Percentiles rank a stretch among this genome's conserved stretches.
Conservation (phyloP, 2,797 vertebrate species). For the Alca torda region DNA sequence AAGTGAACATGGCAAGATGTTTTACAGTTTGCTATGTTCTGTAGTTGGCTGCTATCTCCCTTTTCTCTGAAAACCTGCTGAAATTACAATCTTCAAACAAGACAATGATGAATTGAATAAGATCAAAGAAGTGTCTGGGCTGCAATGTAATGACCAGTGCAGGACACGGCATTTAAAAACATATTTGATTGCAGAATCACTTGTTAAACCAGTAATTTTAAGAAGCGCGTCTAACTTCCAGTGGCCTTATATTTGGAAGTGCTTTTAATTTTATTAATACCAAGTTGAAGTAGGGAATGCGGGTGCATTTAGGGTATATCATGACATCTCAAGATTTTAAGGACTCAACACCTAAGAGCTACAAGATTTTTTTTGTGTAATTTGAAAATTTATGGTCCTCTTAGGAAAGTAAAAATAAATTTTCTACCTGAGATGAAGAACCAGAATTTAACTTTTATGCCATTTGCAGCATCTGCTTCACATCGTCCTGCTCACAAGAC, state of each 20-base stretch:
- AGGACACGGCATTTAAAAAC: not conserved
- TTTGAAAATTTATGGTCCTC: not conserved
- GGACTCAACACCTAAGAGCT: not conserved
- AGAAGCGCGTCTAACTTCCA: not conserved
- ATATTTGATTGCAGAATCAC: not conserved
- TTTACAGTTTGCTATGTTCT: not conserved
- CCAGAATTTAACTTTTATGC: not conserved
- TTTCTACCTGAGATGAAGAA: not conserved
- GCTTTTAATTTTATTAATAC: not conserved
- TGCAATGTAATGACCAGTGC: not conserved
- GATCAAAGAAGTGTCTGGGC: not conserved
- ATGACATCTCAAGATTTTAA: not conserved
- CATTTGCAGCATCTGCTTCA: not conserved
- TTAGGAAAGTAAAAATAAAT: not conserved
- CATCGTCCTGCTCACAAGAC: rapidly evolving
- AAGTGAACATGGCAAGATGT: not conserved
- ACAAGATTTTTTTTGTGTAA: not conserved
- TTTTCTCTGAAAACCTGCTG: not conserved
- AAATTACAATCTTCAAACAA: not conserved
- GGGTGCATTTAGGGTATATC: not conserved
- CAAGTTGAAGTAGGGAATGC: not conserved
- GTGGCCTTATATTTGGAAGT: not conserved
- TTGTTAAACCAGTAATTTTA: not conserved
- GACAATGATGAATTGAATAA: not conserved
- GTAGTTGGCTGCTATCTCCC: not conserved